Base-by-base conservation (phyloP, 2,113 vertebrate species). In the Azemiops feae region DNA sequence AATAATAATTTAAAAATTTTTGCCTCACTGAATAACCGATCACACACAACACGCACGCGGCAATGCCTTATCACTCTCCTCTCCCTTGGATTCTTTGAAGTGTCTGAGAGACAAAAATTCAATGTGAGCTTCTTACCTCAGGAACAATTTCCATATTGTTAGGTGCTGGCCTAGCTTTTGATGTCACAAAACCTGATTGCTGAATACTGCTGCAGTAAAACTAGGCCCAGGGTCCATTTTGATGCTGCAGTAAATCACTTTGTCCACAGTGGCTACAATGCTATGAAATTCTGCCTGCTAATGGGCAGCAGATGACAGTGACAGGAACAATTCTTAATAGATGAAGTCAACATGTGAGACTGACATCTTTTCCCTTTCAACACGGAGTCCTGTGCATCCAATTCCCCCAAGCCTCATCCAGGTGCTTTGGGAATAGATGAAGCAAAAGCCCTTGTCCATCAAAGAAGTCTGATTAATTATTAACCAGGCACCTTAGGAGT, bases 121-220 rank as follows among this genome's bases (percentile, higher is more conserved):
- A 88, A 25, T 0, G 16, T 58, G 47, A 4, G 11, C 93, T 96
- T 92, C 85, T 94, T 94, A 96, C 95, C 60, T 96, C 94, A 96
- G 94, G 92, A 94, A 95, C 94, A 96, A 87, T 94, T 94, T 96
- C 74, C 58, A 92, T 20, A 27, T 22, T 91, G 64, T 90, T 97
- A 94, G 92, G 90, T 96, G 92, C 91, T 94, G 88, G 39, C 88
- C 64, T 95, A 58, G 54, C 50, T 94, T 96, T 96, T 94, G 89
- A 91, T 96, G 92, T 90, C 89, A 94, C 94, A 91, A 96, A 97
- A 95, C 95, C 74, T 96, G 93, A 96, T 95, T 94, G 91, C 93
- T 87, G 94, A 95, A 91, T 87, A 94, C 34, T 7, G 34, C 55
- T 52, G 1, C 57, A 64, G 93, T 94, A 74, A 95, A 95, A 93